Percentiles rank a stretch among this genome's conserved stretches.
Conservation (phyloP, 2,113 vertebrate species). For the Ctenodactylus gundi region DNA sequence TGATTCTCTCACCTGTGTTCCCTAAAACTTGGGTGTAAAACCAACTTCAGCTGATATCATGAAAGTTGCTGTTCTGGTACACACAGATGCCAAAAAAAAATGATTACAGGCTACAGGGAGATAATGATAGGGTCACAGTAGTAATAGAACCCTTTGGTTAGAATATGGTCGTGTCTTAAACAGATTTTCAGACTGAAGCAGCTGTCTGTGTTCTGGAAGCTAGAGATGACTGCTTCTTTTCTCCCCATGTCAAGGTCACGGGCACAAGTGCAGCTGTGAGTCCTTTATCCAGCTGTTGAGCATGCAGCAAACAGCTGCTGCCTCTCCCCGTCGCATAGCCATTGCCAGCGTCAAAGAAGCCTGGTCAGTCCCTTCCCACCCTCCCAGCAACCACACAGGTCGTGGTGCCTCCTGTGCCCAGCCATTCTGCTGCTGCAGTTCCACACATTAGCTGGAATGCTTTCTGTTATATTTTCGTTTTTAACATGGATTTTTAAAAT, state of each 20-base stretch:
- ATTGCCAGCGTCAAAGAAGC: background rate
- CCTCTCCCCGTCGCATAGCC: background rate
- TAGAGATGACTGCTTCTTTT: background rate
- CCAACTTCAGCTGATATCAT: no score
- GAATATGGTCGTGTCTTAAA: background rate
- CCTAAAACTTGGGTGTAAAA: background rate
- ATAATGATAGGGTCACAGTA: background rate
- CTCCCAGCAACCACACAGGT: background rate
- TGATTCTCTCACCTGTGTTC: accelerated
- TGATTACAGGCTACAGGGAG: background rate
- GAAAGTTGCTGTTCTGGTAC: background rate
- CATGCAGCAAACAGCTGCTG: background rate
- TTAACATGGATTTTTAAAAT: background rate
- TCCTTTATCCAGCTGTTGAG: background rate
- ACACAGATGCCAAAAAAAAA: background rate
- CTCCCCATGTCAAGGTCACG: background rate
- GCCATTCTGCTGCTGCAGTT: background rate
- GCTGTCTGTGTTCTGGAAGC: background rate
- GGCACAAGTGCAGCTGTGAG: background rate
- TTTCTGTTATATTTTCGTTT: background rate
- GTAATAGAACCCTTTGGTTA: background rate
- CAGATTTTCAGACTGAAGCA: background rate
- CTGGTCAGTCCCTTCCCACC: background rate
- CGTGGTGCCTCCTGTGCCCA: background rate
- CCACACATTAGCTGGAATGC: background rate